Base-by-base conservation (phyloP, 1,140 invertebrate genomes). In the Ooceraea biroi region DNA sequence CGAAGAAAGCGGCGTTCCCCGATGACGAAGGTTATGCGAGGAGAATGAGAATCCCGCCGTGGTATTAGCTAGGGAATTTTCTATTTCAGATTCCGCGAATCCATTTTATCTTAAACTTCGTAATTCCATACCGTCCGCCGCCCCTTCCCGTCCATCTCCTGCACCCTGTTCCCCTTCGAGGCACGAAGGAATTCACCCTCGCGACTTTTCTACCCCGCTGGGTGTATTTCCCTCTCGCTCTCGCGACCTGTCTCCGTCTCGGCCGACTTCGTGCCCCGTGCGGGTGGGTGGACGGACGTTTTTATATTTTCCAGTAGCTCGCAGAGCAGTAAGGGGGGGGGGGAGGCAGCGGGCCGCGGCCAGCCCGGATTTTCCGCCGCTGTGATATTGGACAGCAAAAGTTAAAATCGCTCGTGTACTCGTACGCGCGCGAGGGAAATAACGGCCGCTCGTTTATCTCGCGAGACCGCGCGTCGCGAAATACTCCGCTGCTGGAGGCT, bases 51-150 rank as follows among this genome's bases (percentile, higher is more conserved):
- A 90, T 88, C 83, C 73, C 76, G 73, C 65, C 61, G 55, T 66
- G 83, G 72, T 88, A 91, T 91, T 89, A 90, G 85, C 84, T 82
- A 76, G 86, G 84, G 87, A 90, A 91, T 91, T 92, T 92, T 91
- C 88, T 89, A 92, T 91, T 91, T 91, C 86, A 87, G 86, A 91
- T 91, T 90, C 88, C 84, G 83, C 74, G 87, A 89, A 88, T 90
- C 85, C 83, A 89, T 91, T 92, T 91, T 86, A 91, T 91, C 89
- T 90, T 89, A 84, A 87, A 90, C 77, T 89, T 90, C 83, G 86
- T 88, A 89, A 90, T 90, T 90, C 84, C 84, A 78, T 85, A 84
- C 83, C 58, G 80, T 63, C 82, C 25, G 80, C 61, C 68, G 61
- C 68, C 60, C 80, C 52, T 12, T 19, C 58, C n/a, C 25, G 22